Evolutionary conservation across 2,797 vertebrate genomes (phyloP), one percentile per base, ranked within the genome.

Genomic region (Cheirogaleus major): DNA sequence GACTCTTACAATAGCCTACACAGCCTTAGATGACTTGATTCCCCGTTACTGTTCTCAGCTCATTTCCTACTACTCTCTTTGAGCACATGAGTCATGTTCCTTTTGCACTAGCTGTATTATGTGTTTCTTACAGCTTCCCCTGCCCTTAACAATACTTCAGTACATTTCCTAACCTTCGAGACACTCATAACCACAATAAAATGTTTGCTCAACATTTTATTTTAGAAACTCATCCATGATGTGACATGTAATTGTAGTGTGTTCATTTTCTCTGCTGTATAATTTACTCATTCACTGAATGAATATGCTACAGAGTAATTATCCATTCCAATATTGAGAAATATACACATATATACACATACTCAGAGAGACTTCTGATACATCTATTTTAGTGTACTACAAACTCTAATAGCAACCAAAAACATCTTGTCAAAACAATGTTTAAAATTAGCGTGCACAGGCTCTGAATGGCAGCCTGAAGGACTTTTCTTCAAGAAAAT

Each of bases 361-460:
- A 50, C 8, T 84, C 22, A 80, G 5, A 93, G 45, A 72, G 9
- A 35, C 30, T 82, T n/a, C 25, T 67, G 89, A 69, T 87, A 80
- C 83, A 23, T 72, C 55, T 30, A 57, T 89, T 95, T 52, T n/a
- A 86, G 61, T 43, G 12, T 43, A 1, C 9, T 57, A 23, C 17
- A 84, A 43, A 88, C 38, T 70, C 7, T 73, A 69, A 67, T 35
- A 89, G 25, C 32, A 89, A 45, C 30, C 70, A 48, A 89, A 87
- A 89, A n/a, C 61, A 69, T 50, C 7, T 73, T 72, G 55, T 88
- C 12, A 3, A 94, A 84, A 73, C 48, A 30, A 22, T 82, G 18
- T 57, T 14, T 86, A 89, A 97, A 97, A 91, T 93, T 92, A 93
- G 7, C 35, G 59, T n/a, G 2, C 7, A n/a, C 59, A n/a, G 13